Evolutionary conservation across 2,113 vertebrate species (phyloP).

Genomic region (Synodontis membranacea): DNA sequence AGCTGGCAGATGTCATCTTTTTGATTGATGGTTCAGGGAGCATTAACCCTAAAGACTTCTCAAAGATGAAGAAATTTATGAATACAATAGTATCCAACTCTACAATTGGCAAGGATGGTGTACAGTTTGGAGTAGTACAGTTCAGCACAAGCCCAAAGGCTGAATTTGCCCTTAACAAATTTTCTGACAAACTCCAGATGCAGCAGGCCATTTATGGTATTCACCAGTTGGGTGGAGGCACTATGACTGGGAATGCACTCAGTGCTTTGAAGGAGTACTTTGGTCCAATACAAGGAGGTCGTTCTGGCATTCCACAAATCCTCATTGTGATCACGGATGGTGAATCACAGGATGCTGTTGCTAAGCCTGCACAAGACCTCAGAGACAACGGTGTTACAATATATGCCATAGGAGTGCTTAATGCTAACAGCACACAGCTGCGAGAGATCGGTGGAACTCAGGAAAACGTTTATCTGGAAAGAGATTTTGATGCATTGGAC

Average conservation of each 20-base stretch:
- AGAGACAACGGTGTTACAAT: constrained; percentile 72
- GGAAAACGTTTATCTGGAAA: constrained; percentile 66
- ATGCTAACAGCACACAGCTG: constrained; percentile 73
- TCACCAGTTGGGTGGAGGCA: constrained; percentile 67
- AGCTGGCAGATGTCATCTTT: constrained; percentile 78
- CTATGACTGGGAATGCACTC: constrained; percentile 75
- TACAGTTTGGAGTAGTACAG: constrained; percentile 80
- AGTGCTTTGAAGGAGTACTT: constrained; percentile 70
- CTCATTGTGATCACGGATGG: constrained; percentile 82
- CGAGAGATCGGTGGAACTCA: constrained; percentile 73
- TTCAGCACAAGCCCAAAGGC: constrained; percentile 65
- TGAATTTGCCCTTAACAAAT: constrained; percentile 70
- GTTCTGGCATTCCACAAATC: constrained; percentile 67
- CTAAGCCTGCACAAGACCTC: constrained; percentile 66
- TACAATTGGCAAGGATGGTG: constrained; percentile 60
- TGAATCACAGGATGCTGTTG: constrained; percentile 73
- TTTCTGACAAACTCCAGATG: constrained; percentile 61
- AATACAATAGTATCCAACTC: constrained; percentile 68
- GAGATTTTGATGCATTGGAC: constrained; percentile 72
- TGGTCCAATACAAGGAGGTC: constrained; percentile 68
- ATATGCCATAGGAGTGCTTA: constrained; percentile 77
- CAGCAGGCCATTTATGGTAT: constrained; percentile 63
- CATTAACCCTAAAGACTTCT: constrained; percentile 68
- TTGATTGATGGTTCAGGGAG: constrained; percentile 82
- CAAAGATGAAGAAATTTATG: constrained; percentile 79